These are phyloP conservation scores for Agriopis aurantiaria DNA, from an alignment of 2,888 invertebrate species.

Conservation along the genomic window DNA sequence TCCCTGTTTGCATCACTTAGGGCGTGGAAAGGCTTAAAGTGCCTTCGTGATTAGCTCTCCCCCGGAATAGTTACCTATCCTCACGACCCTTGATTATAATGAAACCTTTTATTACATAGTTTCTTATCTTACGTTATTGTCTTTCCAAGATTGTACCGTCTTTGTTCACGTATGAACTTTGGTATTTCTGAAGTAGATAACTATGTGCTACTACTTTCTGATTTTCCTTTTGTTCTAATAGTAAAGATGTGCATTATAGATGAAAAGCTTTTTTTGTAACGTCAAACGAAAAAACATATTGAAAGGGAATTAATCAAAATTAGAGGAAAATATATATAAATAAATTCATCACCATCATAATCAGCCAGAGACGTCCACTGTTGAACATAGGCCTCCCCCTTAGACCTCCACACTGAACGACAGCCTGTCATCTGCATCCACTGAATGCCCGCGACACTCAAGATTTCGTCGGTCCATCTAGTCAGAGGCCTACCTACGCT, in stretches of 20 bases:
- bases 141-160: constrained; percentile 39
- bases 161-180: constrained; percentile 42
- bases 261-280: background rate
- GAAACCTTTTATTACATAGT: constrained; percentile 58
- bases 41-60: constrained; percentile 70
- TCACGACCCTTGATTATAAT: constrained; percentile 62
- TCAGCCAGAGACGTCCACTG: too few relatives aligned
- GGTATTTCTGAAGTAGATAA: constrained; percentile 14
- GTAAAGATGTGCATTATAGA: background rate
- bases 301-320: too few relatives aligned
- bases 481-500: too few relatives aligned
- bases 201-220: background rate
- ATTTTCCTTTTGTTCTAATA: background rate
- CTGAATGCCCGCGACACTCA: too few relatives aligned
- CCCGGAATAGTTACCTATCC: constrained; percentile 58
- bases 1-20: constrained; percentile 81
- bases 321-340: too few relatives aligned
- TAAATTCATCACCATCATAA: too few relatives aligned
- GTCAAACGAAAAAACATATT: too few relatives aligned
- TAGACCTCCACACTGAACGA: too few relatives aligned
- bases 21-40: constrained; percentile 74
- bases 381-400: too few relatives aligned
- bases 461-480: too few relatives aligned
- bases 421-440: too few relatives aligned
- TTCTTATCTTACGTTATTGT: constrained; percentile 47